A percentile compares a stretch with the other conserved stretches of the same genome.
phyloP scores from a whole-genome alignment of 2,113 vertebrate genomes.

The Gila orcuttii region DNA sequence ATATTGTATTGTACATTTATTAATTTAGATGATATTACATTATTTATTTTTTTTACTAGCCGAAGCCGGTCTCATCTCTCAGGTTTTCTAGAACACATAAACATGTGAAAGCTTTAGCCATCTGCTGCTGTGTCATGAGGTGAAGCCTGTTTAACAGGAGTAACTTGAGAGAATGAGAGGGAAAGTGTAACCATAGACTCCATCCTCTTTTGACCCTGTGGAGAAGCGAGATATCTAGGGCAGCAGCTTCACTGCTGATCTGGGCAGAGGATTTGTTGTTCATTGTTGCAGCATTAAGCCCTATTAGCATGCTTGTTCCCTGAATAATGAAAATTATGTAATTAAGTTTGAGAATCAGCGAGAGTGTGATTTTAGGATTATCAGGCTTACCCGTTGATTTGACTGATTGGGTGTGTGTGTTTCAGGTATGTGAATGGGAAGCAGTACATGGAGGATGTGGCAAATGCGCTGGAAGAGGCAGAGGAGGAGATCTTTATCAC shows the following conservation, averaged over 20 bases:
- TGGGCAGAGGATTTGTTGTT: background rate
- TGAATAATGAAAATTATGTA: slow-evolving; percentile 29
- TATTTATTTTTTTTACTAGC: background rate
- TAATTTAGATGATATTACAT: background rate
- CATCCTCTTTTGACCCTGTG: slow-evolving; percentile 66
- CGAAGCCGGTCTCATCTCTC: background rate
- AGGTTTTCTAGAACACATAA: background rate
- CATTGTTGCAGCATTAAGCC: slow-evolving; percentile 31
- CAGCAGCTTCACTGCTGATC: slow-evolving; percentile 19
- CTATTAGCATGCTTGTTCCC: slow-evolving; percentile 13
- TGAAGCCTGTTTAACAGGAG: slow-evolving; percentile 60
- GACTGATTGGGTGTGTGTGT: slow-evolving; percentile 54
- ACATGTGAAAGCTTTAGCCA: background rate
- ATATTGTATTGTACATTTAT: background rate
- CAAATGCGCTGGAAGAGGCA: slow-evolving; percentile 91
- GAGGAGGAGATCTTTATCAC: slow-evolving; percentile 98
- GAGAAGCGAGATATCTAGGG: slow-evolving; percentile 66
- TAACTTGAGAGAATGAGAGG: slow-evolving; percentile 71
- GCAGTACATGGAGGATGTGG: slow-evolving; percentile 92
- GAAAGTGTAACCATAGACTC: slow-evolving; percentile 70
- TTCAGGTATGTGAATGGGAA: slow-evolving; percentile 95
- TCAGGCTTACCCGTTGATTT: background rate
- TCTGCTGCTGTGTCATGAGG: slow-evolving; percentile 40
- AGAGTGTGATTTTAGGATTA: background rate
- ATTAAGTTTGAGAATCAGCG: background rate